phyloP scores from a whole-genome alignment of 2,113 vertebrate species.

The Menura novaehollandiae region DNA sequence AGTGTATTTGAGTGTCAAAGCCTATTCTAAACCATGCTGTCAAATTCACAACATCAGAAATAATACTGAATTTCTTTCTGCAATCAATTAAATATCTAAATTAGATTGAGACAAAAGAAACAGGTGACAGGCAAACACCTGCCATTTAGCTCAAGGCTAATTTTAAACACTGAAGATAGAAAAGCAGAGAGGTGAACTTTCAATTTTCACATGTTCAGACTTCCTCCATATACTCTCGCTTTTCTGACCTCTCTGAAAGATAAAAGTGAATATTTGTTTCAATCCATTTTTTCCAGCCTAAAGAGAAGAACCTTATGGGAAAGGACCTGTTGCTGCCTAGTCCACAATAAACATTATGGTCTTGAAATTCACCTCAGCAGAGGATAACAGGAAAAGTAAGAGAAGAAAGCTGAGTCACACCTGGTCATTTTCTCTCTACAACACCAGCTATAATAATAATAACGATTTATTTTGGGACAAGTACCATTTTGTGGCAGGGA shows the following conservation, averaged over 20 bases:
- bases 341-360: background rate
- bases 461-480: conserved; percentile 42
- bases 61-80: background rate
- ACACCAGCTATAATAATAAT: background rate
- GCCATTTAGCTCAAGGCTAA: background rate
- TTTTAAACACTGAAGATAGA: background rate
- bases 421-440: conserved; percentile 1
- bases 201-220: background rate
- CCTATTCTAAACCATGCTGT: background rate
- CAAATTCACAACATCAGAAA: background rate
- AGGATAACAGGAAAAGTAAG: background rate
- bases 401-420: conserved; percentile 26
- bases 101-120: background rate
- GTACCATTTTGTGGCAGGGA: conserved; percentile 9
- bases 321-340: background rate
- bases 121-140: background rate
- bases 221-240: background rate
- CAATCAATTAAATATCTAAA: background rate
- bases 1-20: background rate
- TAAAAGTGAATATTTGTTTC: background rate
- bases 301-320: background rate
- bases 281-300: background rate
- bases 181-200: conserved; percentile 12
- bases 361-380: background rate
- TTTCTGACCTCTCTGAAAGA: background rate